These are phyloP conservation scores for Knipowitschia caucasica DNA, from an alignment of 2,797 vertebrate genomes.

Conservation along the genomic window DNA sequence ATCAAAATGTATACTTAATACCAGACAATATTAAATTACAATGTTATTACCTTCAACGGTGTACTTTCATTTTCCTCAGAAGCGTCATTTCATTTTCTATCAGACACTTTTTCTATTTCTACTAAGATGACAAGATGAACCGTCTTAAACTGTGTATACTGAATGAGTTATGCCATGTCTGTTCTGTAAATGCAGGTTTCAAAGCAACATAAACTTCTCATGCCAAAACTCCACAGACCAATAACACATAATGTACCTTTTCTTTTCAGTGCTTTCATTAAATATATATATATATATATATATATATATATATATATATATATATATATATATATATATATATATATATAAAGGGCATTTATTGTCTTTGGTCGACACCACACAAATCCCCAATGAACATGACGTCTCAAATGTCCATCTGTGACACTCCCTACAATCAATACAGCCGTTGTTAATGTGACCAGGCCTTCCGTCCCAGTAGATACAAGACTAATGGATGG, in stretches of 20 bases:
- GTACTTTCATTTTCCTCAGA: no score
- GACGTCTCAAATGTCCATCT: constrained; percentile 36
- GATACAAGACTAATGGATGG: constrained; percentile 43
- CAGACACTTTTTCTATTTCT: no score
- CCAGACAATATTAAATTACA: no score
- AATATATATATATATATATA: no score
- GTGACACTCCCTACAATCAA: constrained; percentile 7
- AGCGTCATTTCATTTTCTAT: no score
- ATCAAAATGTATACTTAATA: no score
- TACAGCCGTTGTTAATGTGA: constrained; percentile 8
- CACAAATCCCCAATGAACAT: constrained; percentile 31
- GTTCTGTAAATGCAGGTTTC: constrained; percentile 2
- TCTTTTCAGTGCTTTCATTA: constrained; percentile 12
- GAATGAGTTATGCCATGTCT: neutral
- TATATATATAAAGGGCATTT: no score
- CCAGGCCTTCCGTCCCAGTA: constrained; percentile 22
- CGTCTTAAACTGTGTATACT: no score
- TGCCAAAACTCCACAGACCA: neutral
- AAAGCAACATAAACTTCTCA: neutral
- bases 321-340: no score
- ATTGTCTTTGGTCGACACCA: constrained; percentile 13
- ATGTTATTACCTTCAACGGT: no score
- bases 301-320: no score
- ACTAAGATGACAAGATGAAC: no score
- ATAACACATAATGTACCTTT: neutral